These are phyloP conservation scores for Ciconia nigra DNA, from an alignment of 2,797 vertebrate species.

Conservation along the genomic window DNA sequence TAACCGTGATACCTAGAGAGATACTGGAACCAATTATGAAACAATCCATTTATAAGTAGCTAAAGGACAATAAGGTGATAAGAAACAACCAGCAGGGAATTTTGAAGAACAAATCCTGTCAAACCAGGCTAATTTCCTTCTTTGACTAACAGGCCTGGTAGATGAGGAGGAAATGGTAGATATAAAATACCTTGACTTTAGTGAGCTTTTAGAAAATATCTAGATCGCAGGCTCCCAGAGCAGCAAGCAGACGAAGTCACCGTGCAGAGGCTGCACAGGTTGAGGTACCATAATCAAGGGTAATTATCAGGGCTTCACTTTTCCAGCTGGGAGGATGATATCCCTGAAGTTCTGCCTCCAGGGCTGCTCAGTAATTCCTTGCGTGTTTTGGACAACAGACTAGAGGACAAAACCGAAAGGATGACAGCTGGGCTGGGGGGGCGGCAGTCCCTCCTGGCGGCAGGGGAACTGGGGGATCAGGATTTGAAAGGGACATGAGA, in stretches of 20 bases:
- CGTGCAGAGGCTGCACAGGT: background rate
- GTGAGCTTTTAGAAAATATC: background rate
- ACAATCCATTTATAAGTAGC: constrained; percentile 53
- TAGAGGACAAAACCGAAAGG: background rate
- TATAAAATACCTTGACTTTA: constrained; percentile 18
- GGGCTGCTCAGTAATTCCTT: background rate
- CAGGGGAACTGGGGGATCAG: background rate
- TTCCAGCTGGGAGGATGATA: background rate
- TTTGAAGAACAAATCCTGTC: constrained; percentile 55
- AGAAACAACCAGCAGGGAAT: constrained; percentile 59
- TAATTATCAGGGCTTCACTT: constrained; percentile 4
- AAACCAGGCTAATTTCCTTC: constrained; percentile 47
- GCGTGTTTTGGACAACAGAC: background rate
- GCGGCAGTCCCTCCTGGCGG: background rate
- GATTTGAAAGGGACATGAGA: background rate
- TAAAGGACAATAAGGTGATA: constrained; percentile 54
- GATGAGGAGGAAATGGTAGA: background rate
- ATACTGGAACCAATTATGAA: constrained; percentile 66
- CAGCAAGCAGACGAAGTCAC: background rate
- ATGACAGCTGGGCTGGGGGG: background rate
- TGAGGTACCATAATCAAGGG: background rate
- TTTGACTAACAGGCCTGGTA: background rate
- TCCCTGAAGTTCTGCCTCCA: background rate
- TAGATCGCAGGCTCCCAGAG: background rate
- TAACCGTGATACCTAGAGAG: constrained; percentile 48